phyloP scores from a whole-genome alignment of 2,113 vertebrate genomes.

The Delphinapterus leucas region DNA sequence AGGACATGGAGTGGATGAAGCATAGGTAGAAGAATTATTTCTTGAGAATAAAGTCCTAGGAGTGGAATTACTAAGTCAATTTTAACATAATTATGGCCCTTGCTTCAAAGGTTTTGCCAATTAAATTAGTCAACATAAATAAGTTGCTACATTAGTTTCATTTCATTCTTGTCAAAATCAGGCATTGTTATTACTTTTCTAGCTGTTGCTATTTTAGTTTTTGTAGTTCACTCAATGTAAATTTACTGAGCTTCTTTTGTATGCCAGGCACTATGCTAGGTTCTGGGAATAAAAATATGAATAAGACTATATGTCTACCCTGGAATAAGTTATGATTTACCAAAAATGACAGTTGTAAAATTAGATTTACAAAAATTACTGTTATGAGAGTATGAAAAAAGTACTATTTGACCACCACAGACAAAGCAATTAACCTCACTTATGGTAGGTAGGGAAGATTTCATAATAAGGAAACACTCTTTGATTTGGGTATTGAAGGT shows the following conservation, averaged over 20 bases:
- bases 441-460: background rate
- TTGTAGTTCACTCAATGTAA: background rate
- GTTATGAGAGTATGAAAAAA: background rate
- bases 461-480: background rate
- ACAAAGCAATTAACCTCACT: background rate
- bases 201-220: background rate
- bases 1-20: background rate
- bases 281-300: background rate
- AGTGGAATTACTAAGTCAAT: background rate
- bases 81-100: background rate
- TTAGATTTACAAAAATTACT: background rate
- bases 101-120: background rate
- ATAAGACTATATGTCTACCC: background rate
- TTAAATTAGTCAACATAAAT: background rate
- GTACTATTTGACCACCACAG: background rate
- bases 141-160: background rate
- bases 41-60: background rate
- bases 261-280: background rate
- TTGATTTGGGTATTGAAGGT: background rate
- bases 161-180: background rate
- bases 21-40: background rate
- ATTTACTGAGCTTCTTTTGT: background rate
- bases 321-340: background rate
- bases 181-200: background rate
- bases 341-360: background rate